Evolutionary conservation across 2,797 vertebrate species (phyloP), one percentile per base, ranked within the genome.

Genomic region (Fratercula arctica): DNA sequence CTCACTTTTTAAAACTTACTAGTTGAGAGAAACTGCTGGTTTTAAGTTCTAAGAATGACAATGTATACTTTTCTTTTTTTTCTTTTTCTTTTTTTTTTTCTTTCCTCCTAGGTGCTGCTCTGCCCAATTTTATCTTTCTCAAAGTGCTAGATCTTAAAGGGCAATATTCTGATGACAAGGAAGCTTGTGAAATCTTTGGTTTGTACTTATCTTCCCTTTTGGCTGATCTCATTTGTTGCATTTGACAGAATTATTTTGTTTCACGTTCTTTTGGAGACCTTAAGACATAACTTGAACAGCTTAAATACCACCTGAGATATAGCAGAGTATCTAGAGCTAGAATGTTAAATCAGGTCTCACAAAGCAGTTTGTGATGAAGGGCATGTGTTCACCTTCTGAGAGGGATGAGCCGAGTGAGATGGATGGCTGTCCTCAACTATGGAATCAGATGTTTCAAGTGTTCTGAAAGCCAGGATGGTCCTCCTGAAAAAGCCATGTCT

Each of bases 71-170:
- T 67, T 90, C 43, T 43, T 43, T 43, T 17, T 16, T n/a, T n/a
- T n/a, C n/a, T n/a, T 45, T 46, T 68, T 85, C 83, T 68, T 85
- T 85, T 85, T 68, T 85, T 85, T 85, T 88, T 78, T 78, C 87
- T 89, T 33, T 50, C 91, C 41, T 94, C 41, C 64, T 50, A 97
- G 97, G 92, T 48, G 54, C 46, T 51, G 39, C 73, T 80, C 85
- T 97, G 83, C 77, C 82, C 56, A 96, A 72, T 93, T 94, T 97
- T 87, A 76, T 37, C 67, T 79, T 39, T 68, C 85, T 97, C 50
- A 96, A 94, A 91, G 85, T 88, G 56, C 10, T 97, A 80, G 25
- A 93, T 56, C 89, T 97, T 69, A 1, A 9, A 25, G 1, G 16
- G 1, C 83, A 91, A 13, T 4, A 67, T 31, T 92, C 94, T 74